A percentile compares a stretch with the other conserved stretches of the same genome.
phyloP scores from a whole-genome alignment of 2,113 vertebrate genomes.

The Notothenia rossii region DNA sequence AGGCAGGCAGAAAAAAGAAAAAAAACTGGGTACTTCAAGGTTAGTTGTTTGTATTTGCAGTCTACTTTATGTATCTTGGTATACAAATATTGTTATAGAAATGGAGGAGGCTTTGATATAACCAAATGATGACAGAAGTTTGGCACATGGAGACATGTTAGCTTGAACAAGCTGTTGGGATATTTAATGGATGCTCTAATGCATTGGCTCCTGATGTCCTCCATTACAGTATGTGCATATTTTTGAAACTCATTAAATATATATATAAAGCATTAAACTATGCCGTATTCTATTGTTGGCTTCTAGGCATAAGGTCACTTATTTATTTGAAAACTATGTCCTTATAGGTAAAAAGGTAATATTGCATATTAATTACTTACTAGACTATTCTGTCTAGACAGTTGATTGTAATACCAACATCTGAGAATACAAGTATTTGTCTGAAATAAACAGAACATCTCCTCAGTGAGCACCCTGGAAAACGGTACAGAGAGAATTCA shows the following conservation, averaged over 20 bases:
- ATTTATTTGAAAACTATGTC: too few relatives aligned
- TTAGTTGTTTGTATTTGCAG: slow-evolving; percentile 13
- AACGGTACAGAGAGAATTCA: too few relatives aligned
- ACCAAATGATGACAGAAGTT: neutral
- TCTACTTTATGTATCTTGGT: slow-evolving; percentile 17
- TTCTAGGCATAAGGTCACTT: too few relatives aligned
- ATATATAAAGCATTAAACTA: neutral
- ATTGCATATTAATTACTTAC: too few relatives aligned
- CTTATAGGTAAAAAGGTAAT: too few relatives aligned
- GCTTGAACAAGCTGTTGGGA: neutral
- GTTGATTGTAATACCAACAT: too few relatives aligned
- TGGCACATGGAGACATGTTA: too few relatives aligned
- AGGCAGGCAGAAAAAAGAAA: neutral
- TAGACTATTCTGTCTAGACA: too few relatives aligned
- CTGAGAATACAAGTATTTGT: too few relatives aligned
- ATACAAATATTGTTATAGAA: neutral
- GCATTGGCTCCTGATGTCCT: neutral
- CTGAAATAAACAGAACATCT: too few relatives aligned
- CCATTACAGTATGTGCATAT: neutral
- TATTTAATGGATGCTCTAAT: neutral
- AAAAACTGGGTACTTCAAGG: slow-evolving; percentile 17
- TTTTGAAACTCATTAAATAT: neutral
- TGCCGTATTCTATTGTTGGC: neutral
- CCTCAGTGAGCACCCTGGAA: too few relatives aligned
- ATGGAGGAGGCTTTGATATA: neutral